phyloP scores from a whole-genome alignment of 2,113 vertebrate genomes.

The Corythornis vintsioides region DNA sequence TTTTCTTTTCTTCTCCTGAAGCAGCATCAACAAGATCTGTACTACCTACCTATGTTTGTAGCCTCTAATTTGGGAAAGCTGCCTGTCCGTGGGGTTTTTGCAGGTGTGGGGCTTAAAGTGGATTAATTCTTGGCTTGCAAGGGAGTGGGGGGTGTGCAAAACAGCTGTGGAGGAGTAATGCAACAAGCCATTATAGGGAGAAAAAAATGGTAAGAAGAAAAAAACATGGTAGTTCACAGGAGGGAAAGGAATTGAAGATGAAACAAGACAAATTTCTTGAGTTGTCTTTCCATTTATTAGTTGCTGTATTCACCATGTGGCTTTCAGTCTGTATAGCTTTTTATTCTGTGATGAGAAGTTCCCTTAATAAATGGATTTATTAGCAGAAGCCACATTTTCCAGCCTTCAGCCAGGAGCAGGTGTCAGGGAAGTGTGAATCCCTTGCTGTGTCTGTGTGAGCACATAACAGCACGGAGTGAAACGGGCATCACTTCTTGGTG shows the following conservation, averaged over 20 bases:
- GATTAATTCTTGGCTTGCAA: background rate
- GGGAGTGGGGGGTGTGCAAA: accelerated
- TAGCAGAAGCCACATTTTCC: background rate
- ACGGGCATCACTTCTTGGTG: accelerated
- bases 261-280: background rate
- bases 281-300: background rate
- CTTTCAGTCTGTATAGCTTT: background rate
- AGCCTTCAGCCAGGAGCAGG: background rate
- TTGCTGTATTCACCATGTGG: background rate
- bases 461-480: accelerated
- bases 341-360: background rate
- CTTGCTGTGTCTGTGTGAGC: background rate
- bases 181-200: background rate
- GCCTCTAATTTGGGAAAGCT: background rate
- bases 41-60: background rate
- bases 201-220: background rate
- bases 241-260: background rate
- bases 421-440: accelerated
- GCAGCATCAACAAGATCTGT: background rate
- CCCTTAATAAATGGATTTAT: background rate
- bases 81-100: accelerated
- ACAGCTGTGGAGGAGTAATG: background rate
- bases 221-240: background rate
- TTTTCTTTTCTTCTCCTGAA: background rate
- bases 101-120: background rate